Percentiles rank a stretch among this genome's conserved stretches.
phyloP scores from a whole-genome alignment of 2,797 vertebrate genomes.

The Leptoclinus maculatus region DNA sequence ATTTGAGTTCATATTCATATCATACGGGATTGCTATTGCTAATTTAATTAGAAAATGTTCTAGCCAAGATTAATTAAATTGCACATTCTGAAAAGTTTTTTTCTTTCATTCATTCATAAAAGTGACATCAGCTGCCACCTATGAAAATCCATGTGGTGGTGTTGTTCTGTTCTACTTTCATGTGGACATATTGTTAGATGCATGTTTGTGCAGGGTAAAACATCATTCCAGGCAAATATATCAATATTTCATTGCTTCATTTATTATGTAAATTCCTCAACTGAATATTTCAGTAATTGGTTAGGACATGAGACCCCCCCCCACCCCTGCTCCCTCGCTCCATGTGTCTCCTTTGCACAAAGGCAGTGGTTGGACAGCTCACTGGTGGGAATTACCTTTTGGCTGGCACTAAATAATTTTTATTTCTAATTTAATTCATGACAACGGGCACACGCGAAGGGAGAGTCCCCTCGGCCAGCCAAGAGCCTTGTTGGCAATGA shows the following conservation, averaged over 20 bases:
- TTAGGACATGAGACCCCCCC: constrained; percentile 70
- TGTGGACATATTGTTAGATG: constrained; percentile 63
- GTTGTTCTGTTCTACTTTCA: constrained; percentile 34
- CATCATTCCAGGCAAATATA: constrained; percentile 76
- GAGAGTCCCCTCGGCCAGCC: constrained; percentile 89
- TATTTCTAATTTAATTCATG: constrained; percentile 85
- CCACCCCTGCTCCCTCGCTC: constrained; percentile 34
- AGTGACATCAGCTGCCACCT: neutral
- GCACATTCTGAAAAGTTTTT: neutral
- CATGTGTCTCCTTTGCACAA: constrained; percentile 78
- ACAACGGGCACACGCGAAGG: constrained; percentile 82
- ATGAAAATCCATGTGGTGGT: constrained; percentile 12
- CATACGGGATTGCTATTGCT: neutral
- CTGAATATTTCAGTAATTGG: constrained; percentile 83
- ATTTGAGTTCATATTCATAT: neutral
- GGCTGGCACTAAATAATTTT: constrained; percentile 82
- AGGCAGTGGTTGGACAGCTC: constrained; percentile 71
- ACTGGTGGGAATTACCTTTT: constrained; percentile 84
- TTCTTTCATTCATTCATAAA: neutral
- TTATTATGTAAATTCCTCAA: constrained; percentile 84
- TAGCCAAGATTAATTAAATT: neutral
- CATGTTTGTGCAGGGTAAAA: constrained; percentile 71
- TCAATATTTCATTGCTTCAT: constrained; percentile 84
- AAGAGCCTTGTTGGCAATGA: constrained; percentile 99
- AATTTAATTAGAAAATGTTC: neutral